Evolutionary conservation across 2,888 invertebrate species (phyloP), one percentile per base, ranked within the genome.

Genomic region (Beris chalybata): DNA sequence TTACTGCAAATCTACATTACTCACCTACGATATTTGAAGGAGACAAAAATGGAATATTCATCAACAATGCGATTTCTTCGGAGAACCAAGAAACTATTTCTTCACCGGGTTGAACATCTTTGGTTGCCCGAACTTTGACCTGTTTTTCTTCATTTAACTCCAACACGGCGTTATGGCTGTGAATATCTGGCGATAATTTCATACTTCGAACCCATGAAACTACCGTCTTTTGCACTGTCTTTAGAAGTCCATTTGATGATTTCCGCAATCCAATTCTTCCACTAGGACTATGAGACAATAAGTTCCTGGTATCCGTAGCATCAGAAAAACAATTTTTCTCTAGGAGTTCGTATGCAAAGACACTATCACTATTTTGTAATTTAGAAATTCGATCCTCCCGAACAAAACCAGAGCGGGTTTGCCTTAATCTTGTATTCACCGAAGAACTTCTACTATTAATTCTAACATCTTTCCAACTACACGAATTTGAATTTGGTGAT

Each of bases 1-100:
- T 22, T 22, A 22, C 22, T 22, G 22, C 22, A 22, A 3, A 22
- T 22, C 3, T 22, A 22, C 22, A 38, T 38, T 6, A 71, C 76
- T 77, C 79, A 93, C 93, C 92, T 85, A 87, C 86, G 70, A 95
- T 93, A 76, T 95, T 91, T 4, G 82, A 82, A 1, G 91, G 91
- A 13, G 89, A 87, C 11, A 93, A 81, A 77, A 92, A 90, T 0
- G 93, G 94, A 78, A 96, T 89, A 66, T 86, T 86, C 74, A 91
- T 81, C 61, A 87, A 83, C 1, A 89, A 87, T 12, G 91, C 82
- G 68, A 92, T 82, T 70, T 87, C 87, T 72, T 91, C 90, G 6
- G 90, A 88, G 78, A 93, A 93, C 95, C 96, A 96, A 72, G 93
- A 84, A 38, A 86, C 82, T 56, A 94, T 81, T 73, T 90, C 89